A percentile compares a stretch with the other conserved stretches of the same genome.
Evolutionary conservation across 2,797 vertebrate genomes (phyloP).

Genomic region (Lepus townsendii): DNA sequence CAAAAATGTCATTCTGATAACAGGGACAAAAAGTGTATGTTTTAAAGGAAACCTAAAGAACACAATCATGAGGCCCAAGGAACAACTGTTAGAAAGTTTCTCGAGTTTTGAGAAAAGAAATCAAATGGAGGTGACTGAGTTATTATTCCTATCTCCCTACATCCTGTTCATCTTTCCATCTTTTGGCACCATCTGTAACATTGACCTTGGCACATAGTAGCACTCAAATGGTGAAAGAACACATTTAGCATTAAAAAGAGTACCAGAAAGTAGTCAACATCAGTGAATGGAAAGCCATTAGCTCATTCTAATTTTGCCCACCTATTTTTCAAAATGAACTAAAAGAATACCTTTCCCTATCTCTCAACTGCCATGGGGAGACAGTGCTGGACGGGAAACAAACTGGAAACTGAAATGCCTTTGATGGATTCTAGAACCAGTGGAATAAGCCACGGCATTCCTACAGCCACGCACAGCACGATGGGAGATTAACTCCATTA

Average conservation of each 20-base stretch:
- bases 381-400: background rate
- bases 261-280: background rate
- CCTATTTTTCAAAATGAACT: slow-evolving; percentile 1
- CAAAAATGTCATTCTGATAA: slow-evolving; percentile 44
- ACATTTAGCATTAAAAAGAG: background rate
- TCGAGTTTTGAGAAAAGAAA: background rate
- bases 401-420: background rate
- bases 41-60: background rate
- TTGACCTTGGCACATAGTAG: background rate
- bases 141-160: background rate
- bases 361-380: background rate
- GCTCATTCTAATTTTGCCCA: background rate
- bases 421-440: background rate
- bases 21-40: background rate
- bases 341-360: background rate
- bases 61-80: background rate
- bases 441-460: background rate
- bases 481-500: background rate
- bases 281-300: background rate
- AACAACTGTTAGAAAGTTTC: background rate
- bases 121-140: background rate
- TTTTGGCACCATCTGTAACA: background rate
- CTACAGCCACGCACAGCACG: background rate
- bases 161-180: background rate
- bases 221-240: background rate